Base-by-base conservation (phyloP, 2,797 vertebrate genomes). In the Gallinago solitaria region DNA sequence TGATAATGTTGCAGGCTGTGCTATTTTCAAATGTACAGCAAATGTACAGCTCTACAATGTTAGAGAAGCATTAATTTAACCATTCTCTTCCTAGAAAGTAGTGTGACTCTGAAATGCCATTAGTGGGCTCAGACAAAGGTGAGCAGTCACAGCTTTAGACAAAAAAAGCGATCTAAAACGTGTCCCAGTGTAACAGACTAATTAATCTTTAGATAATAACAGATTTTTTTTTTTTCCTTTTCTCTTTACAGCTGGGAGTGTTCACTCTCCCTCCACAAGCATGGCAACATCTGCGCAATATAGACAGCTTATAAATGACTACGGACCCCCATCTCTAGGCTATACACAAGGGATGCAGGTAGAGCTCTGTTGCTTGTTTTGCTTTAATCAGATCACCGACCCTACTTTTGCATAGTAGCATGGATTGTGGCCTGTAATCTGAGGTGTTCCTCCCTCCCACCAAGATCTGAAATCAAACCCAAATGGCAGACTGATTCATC, bases 241-340 rank as follows among this genome's bases (percentile, higher is more conserved):
- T 92, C 54, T 97, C 51, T 95, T 30, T 69, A 23, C 97, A 99
- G 99, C 98, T 96, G 99, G 99, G 92, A 99, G 97, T 19, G 98
- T 99, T 91, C 98, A 99, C 89, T 99, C 99, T 78, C 98, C 99
- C 24, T 99, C 99, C 63, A 99, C 99, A 25, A 99, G 99, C 87
- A 98, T 99, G 98, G 99, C 98, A 28, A 98, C 99, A 1, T 98
- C 98, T 5, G 98, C 97, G 0, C 98, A 98, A 5, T 99, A 99
- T 95, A 98, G 99, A 80, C 99, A 99, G n/a, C 98, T 99, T 47
- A 98, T 99, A 93, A 99, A 99, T 20, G 99, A 99, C 97, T 99
- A 99, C 0, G 99, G 99, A 80, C 99, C 99, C 24, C 99, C 99
- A 1, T 99, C 99, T 71, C 97, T 99, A 96, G 99, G 99, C 95